Base-by-base conservation (phyloP, 2,888 invertebrate genomes). In the Hirtodrosophila confusa region DNA sequence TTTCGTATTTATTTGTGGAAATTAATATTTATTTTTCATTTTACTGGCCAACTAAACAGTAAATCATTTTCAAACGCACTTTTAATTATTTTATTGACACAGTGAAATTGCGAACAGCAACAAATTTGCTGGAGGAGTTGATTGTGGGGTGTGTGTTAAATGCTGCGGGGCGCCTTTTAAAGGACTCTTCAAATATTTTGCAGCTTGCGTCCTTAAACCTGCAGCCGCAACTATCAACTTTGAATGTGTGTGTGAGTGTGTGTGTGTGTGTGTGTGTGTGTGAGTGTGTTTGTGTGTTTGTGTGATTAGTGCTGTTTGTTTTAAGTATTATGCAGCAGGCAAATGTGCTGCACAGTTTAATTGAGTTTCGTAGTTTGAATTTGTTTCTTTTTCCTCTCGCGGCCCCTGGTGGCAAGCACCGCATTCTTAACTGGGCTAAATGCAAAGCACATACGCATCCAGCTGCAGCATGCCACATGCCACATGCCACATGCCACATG, bases 321-420 rank as follows among this genome's bases (percentile, higher is more conserved):
- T 65, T 64, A 55, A 23, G 35, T 17, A 69, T 69, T 69, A 72
- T 69, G 64, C 68, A 61, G 50, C 53, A 58, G 35, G 24, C 50
- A 47, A 67, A 66, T 71, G 69, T 50, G 63, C 48, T 40, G 39
- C 47, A 53, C 49, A 68, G 37, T 71, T 79, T 79, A 86, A 86
- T 83, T 80, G 72, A 75, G 72, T 83, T 79, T 63, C 47, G 37
- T 51, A 69, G 48, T 63, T 68, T 27, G 27, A 43, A 36, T 54
- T 64, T 45, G 54, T 37, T 49, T 58, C 37, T 41, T 37, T 47
- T 39, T 29, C 11, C 44, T 27, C 45, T 23, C 8, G 29, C 23
- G 37, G 35, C 49, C 53, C 40, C 51, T 36, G 44, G 6, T 43
- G 47, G 17, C 7, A 53, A 36, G 47, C 64, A 61, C 31, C 35